A percentile compares a stretch with the other conserved stretches of the same genome.
Evolutionary conservation across 1,140 invertebrate genomes (phyloP).

Genomic region (Amyelois transitella): DNA sequence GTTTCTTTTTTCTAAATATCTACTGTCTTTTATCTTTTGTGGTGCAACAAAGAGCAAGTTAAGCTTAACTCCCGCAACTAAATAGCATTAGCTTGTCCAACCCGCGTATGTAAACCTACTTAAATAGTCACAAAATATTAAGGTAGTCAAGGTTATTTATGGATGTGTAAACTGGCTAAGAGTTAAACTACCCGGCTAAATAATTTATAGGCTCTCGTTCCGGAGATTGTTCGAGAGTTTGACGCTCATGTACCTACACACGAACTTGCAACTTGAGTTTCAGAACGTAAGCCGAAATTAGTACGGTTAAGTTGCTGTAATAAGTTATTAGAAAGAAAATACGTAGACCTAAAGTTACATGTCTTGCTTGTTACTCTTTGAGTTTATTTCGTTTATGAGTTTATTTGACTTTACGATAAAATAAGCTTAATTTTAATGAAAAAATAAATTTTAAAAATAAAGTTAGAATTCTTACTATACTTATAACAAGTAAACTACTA

Average conservation of each 20-base stretch:
- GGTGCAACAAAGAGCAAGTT: too few species aligned
- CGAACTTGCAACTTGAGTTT: constrained; percentile 13
- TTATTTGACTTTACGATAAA: too few species aligned
- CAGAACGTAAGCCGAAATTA: constrained; percentile 1
- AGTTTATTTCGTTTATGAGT: too few species aligned
- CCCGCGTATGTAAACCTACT: neutral
- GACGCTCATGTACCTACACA: constrained; percentile 14
- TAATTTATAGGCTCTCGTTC: constrained; percentile 30
- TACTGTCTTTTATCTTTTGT: too few species aligned
- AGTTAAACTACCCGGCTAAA: constrained; percentile 27
- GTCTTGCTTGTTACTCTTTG: too few species aligned
- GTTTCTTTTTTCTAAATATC: too few species aligned
- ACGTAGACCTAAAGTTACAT: neutral
- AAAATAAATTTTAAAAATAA: too few species aligned
- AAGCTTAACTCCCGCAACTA: neutral
- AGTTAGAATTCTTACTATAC: too few species aligned
- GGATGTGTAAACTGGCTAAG: constrained; percentile 22
- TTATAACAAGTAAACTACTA: too few species aligned
- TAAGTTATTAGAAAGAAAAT: neutral
- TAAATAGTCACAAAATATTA: neutral
- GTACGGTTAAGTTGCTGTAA: neutral
- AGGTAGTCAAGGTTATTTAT: constrained; percentile 17
- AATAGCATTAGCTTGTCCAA: neutral
- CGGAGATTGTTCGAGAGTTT: constrained; percentile 30
- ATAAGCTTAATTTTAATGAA: too few species aligned